These are phyloP conservation scores for Salvator merianae DNA, from an alignment of 2,113 vertebrate genomes.

Conservation along the genomic window DNA sequence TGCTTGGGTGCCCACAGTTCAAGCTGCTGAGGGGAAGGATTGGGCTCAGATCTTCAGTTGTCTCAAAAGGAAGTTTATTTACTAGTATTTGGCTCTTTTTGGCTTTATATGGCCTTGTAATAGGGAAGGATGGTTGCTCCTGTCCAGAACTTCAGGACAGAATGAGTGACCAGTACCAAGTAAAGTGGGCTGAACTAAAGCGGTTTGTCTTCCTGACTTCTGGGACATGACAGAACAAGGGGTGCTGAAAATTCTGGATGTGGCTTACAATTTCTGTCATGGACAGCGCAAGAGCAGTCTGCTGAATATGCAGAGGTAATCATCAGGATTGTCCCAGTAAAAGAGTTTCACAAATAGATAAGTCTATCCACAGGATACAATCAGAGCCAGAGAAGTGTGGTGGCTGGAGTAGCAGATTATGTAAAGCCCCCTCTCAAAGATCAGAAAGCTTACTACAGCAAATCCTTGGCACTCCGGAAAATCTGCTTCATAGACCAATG, in stretches of 20 bases:
- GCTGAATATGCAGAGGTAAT: neutral
- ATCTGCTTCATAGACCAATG: neutral
- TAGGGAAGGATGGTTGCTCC: neutral
- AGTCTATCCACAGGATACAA: neutral
- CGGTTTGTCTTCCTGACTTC: neutral
- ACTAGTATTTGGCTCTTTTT: neutral
- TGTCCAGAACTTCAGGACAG: conserved; percentile 17
- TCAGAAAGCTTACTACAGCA: too few relatives aligned
- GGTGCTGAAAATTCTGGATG: neutral
- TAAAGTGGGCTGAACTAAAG: neutral
- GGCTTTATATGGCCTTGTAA: neutral
- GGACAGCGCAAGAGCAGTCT: neutral
- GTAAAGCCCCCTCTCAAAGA: too few relatives aligned
- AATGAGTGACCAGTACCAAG: neutral
- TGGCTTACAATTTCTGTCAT: neutral
- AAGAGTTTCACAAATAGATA: neutral
- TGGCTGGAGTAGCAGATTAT: too few relatives aligned
- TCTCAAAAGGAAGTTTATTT: neutral
- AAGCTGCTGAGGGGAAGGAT: fast-evolving
- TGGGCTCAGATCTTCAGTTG: neutral
- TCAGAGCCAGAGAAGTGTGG: too few relatives aligned
- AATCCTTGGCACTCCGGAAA: too few relatives aligned
- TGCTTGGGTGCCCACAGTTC: neutral
- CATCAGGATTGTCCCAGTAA: too few relatives aligned
- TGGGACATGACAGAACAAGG: neutral